Evolutionary conservation across 1,140 invertebrate species (phyloP).

Genomic region (Elysia chlorotica): DNA sequence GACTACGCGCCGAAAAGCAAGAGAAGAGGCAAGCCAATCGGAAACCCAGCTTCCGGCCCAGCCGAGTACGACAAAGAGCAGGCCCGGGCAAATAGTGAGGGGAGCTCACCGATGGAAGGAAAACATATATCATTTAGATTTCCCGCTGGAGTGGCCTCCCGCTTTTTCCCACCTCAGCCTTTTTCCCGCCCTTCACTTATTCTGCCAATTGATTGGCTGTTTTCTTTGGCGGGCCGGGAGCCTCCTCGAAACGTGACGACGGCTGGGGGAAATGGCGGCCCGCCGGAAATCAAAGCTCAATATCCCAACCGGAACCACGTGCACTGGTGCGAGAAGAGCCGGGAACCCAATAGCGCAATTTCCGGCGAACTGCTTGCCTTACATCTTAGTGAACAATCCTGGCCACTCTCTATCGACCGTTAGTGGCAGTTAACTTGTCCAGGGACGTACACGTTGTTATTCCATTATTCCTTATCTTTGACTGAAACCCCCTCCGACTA

Average conservation of each 20-base stretch:
- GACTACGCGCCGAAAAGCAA: no score
- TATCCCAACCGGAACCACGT: conserved; percentile 24
- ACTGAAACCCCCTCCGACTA: no score
- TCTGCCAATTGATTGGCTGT: conserved; percentile 21
- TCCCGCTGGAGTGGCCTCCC: conserved; percentile 15
- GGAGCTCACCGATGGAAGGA: conserved; percentile 23
- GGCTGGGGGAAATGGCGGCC: conserved; percentile 8
- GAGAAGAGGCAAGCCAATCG: conserved; percentile 1
- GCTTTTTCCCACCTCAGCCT: no score
- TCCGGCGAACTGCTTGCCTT: conserved; percentile 21
- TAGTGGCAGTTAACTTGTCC: no score
- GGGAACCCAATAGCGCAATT: conserved; percentile 26
- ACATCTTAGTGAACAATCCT: conserved; percentile 18
- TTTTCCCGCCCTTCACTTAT: conserved; percentile 4
- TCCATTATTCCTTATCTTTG: no score
- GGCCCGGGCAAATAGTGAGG: not conserved
- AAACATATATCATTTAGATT: conserved; percentile 27
- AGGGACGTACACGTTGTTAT: no score
- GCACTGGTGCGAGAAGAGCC: conserved; percentile 14
- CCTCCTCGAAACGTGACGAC: conserved; percentile 18
- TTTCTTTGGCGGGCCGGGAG: conserved; percentile 7
- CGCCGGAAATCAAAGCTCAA: conserved; percentile 27
- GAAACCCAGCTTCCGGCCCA: conserved; percentile 9
- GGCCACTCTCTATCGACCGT: not conserved
- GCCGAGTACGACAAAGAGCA: conserved; percentile 10